Evolutionary conservation across 2,888 invertebrate species (phyloP).

Genomic region (Trypoxylon attenuatum): DNA sequence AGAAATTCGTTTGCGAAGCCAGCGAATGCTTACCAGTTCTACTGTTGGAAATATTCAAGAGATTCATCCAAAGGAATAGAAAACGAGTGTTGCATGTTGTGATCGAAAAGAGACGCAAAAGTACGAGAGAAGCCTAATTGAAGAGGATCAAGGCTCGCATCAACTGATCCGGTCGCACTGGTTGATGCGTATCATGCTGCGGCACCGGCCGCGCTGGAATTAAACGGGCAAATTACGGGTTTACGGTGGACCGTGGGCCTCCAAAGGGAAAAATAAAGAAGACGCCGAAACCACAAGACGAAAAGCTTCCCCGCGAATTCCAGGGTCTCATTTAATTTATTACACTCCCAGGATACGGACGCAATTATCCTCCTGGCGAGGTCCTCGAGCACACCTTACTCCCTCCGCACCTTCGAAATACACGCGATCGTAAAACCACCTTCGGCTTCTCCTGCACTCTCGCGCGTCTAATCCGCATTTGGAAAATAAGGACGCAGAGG

Average conservation of each 20-base stretch:
- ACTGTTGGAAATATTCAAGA: no score
- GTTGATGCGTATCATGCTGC: slow-evolving; percentile 11
- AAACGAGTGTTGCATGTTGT: no score
- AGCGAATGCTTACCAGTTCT: no score
- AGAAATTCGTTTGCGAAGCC: no score
- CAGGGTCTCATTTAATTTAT: slow-evolving; percentile 46
- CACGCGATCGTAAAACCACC: no score
- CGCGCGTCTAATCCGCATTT: no score
- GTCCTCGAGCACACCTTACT: slow-evolving; percentile 33
- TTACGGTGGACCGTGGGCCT: slow-evolving; percentile 29
- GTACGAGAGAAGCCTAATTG: no score
- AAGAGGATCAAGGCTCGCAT: slow-evolving; percentile 15
- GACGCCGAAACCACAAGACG: slow-evolving; percentile 34
- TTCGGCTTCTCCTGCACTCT: no score
- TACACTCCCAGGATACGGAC: slow-evolving; percentile 30
- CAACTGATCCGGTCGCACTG: slow-evolving; percentile 9
- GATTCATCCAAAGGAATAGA: no score
- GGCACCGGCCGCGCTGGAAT: slow-evolving; percentile 36
- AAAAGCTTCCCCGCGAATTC: slow-evolving; percentile 42
- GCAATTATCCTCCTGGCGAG: slow-evolving; percentile 48
- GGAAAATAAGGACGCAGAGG: no score
- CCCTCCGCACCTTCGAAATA: no score
- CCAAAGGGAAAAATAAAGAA: slow-evolving; percentile 36
- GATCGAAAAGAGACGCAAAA: no score
- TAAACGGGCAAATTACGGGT: slow-evolving; percentile 56